Conservation (phyloP, 1,140 invertebrate genomes). For the Holcopasites calliopsidis region DNA sequence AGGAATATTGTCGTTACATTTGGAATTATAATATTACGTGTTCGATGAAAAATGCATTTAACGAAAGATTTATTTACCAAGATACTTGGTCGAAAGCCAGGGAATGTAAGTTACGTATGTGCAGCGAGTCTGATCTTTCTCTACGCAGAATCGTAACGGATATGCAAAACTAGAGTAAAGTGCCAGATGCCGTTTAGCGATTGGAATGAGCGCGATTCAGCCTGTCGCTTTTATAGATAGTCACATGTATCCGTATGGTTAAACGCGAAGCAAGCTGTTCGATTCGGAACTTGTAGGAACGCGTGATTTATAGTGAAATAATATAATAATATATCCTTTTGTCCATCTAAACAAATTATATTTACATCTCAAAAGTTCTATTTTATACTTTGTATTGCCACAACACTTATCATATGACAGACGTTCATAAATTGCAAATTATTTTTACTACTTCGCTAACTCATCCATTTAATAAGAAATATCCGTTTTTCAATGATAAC, state of each 20-base stretch:
- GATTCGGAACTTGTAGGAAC: not conserved
- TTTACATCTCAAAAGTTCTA: too few species aligned
- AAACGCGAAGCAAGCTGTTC: slow-evolving; percentile 26
- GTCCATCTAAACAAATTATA: not conserved
- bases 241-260: not conserved
- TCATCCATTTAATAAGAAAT: too few species aligned
- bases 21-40: not conserved
- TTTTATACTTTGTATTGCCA: too few species aligned
- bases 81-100: slow-evolving; percentile 13
- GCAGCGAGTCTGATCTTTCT: slow-evolving; percentile 3
- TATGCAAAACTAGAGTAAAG: slow-evolving; percentile 41
- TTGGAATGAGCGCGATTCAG: slow-evolving; percentile 41
- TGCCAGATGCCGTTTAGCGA: slow-evolving; percentile 38
- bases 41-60: not conserved
- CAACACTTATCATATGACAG: too few species aligned
- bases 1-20: not conserved
- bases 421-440: too few species aligned
- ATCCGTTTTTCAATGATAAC: too few species aligned
- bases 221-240: slow-evolving; percentile 19
- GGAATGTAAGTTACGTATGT: slow-evolving; percentile 32
- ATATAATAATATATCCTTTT: not conserved
- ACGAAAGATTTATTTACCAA: not conserved
- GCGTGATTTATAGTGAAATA: not conserved
- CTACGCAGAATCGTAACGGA: slow-evolving; percentile 8
- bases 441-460: too few species aligned